Conservation (phyloP, 2,888 invertebrate genomes). For the Carabus problematicus region DNA sequence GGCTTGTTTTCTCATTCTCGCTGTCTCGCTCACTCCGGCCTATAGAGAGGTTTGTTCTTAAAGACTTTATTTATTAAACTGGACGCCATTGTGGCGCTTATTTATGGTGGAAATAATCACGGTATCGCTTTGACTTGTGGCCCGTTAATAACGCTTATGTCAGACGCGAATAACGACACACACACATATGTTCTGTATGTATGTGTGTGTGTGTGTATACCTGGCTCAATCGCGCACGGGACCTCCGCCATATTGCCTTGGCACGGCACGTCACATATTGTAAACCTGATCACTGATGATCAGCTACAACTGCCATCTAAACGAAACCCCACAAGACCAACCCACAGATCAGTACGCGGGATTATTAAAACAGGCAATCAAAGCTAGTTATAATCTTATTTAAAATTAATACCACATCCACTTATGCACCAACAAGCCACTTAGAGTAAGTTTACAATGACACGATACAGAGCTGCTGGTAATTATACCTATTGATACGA, state of each 20-base stretch:
- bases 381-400: too few relatives aligned
- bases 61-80: constrained; percentile 42
- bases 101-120: constrained; percentile 41
- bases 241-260: constrained; percentile 28
- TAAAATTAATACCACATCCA: too few relatives aligned
- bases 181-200: not conserved
- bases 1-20: too few relatives aligned
- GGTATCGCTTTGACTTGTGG: constrained; percentile 38
- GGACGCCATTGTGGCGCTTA: constrained; percentile 35
- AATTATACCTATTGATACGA: not conserved
- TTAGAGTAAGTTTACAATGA: too few relatives aligned
- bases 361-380: too few relatives aligned
- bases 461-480: too few relatives aligned
- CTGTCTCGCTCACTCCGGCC: too few relatives aligned
- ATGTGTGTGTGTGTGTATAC: not conserved
- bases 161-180: constrained; percentile 21
- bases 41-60: constrained; percentile 36
- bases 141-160: constrained; percentile 42
- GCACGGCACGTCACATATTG: constrained; percentile 34
- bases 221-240: not conserved
- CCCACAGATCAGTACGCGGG: too few relatives aligned
- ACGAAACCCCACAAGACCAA: too few relatives aligned
- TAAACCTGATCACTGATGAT: too few relatives aligned
- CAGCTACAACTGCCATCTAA: too few relatives aligned
- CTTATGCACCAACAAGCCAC: too few relatives aligned